A percentile compares a stretch with the other conserved stretches of the same genome.
phyloP scores from a whole-genome alignment of 1,140 invertebrate genomes.

The Luehdorfia chinensis region DNA sequence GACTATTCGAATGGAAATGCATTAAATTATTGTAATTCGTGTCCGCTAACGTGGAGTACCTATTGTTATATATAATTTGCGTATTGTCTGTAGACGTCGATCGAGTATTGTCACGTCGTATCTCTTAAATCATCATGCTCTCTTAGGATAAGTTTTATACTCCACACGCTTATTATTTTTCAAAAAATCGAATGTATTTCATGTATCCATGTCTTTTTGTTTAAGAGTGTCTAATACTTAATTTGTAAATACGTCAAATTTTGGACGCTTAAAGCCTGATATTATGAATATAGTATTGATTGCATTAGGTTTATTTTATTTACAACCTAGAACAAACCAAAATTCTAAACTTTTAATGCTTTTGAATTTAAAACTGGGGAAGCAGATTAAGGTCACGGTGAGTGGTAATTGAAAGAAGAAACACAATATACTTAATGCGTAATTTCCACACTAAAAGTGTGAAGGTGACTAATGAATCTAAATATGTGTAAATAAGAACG shows the following conservation, averaged over 20 bases:
- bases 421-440: conserved; percentile 3
- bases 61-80: conserved; percentile 11
- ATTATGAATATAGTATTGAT: conserved; percentile 16
- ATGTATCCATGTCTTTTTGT: conserved; percentile 9
- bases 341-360: too few species aligned
- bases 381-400: conserved; percentile 1
- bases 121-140: conserved; percentile 13
- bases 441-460: background rate
- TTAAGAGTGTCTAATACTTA: conserved; percentile 3
- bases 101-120: background rate
- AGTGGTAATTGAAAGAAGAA: background rate
- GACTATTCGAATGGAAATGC: conserved; percentile 27
- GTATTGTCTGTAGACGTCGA: conserved; percentile 2
- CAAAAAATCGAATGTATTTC: conserved; percentile 6
- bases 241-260: conserved; percentile 11
- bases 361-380: too few species aligned
- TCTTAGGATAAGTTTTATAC: conserved; percentile 13
- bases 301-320: conserved; percentile 4
- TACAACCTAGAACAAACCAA: too few species aligned
- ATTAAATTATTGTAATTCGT: conserved; percentile 29
- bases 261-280: conserved; percentile 14
- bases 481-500: too few species aligned
- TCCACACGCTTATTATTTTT: background rate
- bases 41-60: conserved; percentile 8
- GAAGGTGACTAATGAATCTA: conserved; percentile 4